These are phyloP conservation scores for Colletes latitarsis DNA, from an alignment of 1,140 invertebrate species.

Conservation along the genomic window DNA sequence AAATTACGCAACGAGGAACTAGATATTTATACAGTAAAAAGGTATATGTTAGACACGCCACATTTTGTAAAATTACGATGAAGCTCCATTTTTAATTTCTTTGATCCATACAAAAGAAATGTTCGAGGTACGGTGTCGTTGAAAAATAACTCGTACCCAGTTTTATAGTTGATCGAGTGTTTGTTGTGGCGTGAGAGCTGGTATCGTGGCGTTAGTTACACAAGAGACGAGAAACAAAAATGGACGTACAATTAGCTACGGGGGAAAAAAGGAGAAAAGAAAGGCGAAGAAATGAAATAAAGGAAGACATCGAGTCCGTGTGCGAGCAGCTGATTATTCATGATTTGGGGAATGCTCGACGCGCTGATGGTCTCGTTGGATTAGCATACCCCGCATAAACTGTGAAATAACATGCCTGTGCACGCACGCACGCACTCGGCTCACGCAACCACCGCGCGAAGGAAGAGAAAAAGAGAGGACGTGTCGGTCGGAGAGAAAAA, in stretches of 20 bases:
- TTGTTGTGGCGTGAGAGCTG: too few relatives aligned
- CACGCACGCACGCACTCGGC: constrained; percentile 48
- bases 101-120: too few relatives aligned
- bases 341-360: constrained; percentile 60
- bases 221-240: neutral
- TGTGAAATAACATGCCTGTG: constrained; percentile 69
- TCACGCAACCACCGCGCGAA: constrained; percentile 37
- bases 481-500: neutral
- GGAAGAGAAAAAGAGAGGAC: neutral
- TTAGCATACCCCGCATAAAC: constrained; percentile 75
- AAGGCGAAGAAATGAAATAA: constrained; percentile 12
- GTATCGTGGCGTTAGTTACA: too few relatives aligned
- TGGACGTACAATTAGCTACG: neutral
- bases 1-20: too few relatives aligned
- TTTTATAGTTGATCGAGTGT: too few relatives aligned
- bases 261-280: neutral
- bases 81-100: too few relatives aligned
- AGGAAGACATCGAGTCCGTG: neutral
- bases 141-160: too few relatives aligned
- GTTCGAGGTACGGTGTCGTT: too few relatives aligned
- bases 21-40: too few relatives aligned
- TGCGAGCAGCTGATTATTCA: constrained; percentile 54
- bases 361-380: constrained; percentile 36
- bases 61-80: too few relatives aligned
- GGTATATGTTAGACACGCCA: too few relatives aligned